These are phyloP conservation scores for Psilanteris sp. DNA, from an alignment of 1,140 invertebrate genomes.

Conservation along the genomic window DNA sequence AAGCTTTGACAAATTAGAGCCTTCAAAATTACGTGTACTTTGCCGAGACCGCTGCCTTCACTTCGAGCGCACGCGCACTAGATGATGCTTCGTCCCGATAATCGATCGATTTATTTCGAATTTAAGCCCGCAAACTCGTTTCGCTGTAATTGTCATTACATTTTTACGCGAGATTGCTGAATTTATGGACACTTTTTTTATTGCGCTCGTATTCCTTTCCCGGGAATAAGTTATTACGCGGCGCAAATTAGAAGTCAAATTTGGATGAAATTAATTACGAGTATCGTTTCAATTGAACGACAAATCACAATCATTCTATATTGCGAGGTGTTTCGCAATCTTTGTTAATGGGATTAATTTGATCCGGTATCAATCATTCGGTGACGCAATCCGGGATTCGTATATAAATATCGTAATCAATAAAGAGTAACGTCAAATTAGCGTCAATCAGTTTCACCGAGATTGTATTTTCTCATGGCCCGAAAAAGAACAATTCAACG, in stretches of 20 bases:
- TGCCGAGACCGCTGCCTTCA: conserved; percentile 42
- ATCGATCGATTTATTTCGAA: conserved; percentile 69
- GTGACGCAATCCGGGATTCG: too few relatives aligned
- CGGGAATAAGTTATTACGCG: too few relatives aligned
- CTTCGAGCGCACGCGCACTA: conserved; percentile 34
- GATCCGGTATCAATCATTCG: too few relatives aligned
- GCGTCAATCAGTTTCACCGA: conserved; percentile 15
- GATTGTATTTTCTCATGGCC: conserved; percentile 17
- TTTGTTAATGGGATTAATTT: too few relatives aligned
- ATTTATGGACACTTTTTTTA: conserved; percentile 18
- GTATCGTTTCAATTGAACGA: too few relatives aligned
- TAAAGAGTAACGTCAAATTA: conserved; percentile 2
- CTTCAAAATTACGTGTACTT: conserved; percentile 76
- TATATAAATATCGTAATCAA: too few relatives aligned
- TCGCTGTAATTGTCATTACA: conserved; percentile 43
- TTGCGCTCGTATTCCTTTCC: too few relatives aligned
- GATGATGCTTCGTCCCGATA: conserved; percentile 43
- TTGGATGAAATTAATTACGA: too few relatives aligned
- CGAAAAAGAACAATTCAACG: conserved; percentile 16
- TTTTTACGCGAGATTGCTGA: conserved; percentile 20
- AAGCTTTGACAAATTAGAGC: conserved; percentile 80
- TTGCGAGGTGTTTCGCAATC: too few relatives aligned
- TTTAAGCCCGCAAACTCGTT: conserved; percentile 36
- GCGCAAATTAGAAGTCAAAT: too few relatives aligned
- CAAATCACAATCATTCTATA: too few relatives aligned